Evolutionary conservation across 2,797 vertebrate genomes (phyloP).

Genomic region (Gallinago solitaria): DNA sequence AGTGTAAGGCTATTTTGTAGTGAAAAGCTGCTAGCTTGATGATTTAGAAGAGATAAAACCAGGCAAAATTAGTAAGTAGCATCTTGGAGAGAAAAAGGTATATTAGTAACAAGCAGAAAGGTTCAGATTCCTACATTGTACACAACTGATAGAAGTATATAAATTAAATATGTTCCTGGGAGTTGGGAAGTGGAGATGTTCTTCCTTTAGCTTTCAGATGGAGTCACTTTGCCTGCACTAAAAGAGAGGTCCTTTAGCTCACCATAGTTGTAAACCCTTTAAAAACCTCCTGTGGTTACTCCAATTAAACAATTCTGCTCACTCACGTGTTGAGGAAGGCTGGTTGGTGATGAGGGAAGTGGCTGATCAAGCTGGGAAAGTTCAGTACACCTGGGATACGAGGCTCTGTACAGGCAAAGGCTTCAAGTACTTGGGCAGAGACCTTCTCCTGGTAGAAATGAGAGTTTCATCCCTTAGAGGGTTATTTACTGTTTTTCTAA

Average conservation of each 20-base stretch:
- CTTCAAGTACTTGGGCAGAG: not conserved
- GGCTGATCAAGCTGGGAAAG: not conserved
- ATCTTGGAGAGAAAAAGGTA: not conserved
- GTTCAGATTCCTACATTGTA: not conserved
- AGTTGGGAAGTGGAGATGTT: not conserved
- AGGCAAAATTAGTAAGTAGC: not conserved
- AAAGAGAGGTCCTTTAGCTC: not conserved
- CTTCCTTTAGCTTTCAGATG: not conserved
- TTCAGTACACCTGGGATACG: not conserved
- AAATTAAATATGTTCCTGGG: not conserved
- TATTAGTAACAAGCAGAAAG: not conserved
- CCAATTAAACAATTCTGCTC: not conserved
- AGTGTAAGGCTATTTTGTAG: not conserved
- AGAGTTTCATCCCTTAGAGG: not conserved
- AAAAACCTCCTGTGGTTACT: not conserved
- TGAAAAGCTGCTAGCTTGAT: not conserved
- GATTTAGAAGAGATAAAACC: not conserved
- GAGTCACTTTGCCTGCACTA: not conserved
- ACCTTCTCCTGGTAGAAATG: not conserved
- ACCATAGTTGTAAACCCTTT: not conserved
- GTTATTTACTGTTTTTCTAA: not conserved
- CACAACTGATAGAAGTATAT: not conserved
- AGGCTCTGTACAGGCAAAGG: accelerated
- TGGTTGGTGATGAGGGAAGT: not conserved
- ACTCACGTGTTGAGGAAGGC: accelerated